A percentile compares a stretch with the other conserved stretches of the same genome.
These are phyloP conservation scores for Cryptus armator DNA, from an alignment of 2,888 invertebrate genomes.

Conservation along the genomic window DNA sequence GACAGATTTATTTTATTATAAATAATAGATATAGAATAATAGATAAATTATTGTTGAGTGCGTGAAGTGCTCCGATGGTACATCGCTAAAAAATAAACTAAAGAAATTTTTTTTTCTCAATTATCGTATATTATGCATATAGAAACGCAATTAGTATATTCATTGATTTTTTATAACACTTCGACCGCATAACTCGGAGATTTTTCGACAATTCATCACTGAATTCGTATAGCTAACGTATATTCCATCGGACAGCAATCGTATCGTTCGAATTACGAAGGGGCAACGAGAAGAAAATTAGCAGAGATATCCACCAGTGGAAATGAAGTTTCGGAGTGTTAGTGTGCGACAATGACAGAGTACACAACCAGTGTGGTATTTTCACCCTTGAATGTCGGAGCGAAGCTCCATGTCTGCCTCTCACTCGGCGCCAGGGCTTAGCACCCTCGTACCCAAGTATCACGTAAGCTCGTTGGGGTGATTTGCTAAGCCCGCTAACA, in stretches of 20 bases:
- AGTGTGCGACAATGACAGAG: slow-evolving; percentile 44
- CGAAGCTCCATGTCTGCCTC: slow-evolving; percentile 47
- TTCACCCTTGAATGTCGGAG: slow-evolving; percentile 54
- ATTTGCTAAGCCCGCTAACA: slow-evolving; percentile 85
- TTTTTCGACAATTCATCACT: slow-evolving; percentile 46
- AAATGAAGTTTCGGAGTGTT: slow-evolving; percentile 18
- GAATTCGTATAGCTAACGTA: slow-evolving; percentile 17
- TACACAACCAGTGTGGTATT: slow-evolving; percentile 35
- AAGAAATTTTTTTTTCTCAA: too few species aligned
- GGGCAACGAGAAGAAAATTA: slow-evolving; percentile 69
- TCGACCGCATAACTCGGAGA: slow-evolving; percentile 20
- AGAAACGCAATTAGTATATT: slow-evolving; percentile 3
- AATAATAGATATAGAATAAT: too few species aligned
- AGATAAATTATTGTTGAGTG: too few species aligned
- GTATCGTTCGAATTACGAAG: slow-evolving; percentile 64
- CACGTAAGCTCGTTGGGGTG: slow-evolving; percentile 84
- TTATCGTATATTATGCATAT: not conserved
- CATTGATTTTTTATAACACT: slow-evolving; percentile 37
- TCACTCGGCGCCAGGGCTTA: slow-evolving; percentile 78
- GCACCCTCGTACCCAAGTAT: slow-evolving; percentile 79
- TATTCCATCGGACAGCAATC: slow-evolving; percentile 65
- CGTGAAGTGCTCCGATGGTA: too few species aligned
- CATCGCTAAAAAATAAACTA: too few species aligned
- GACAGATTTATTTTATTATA: slow-evolving; percentile 14
- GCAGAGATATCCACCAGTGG: slow-evolving; percentile 51